Conservation (phyloP, 2,888 invertebrate species). For the Synanthedon formicaeformis region DNA sequence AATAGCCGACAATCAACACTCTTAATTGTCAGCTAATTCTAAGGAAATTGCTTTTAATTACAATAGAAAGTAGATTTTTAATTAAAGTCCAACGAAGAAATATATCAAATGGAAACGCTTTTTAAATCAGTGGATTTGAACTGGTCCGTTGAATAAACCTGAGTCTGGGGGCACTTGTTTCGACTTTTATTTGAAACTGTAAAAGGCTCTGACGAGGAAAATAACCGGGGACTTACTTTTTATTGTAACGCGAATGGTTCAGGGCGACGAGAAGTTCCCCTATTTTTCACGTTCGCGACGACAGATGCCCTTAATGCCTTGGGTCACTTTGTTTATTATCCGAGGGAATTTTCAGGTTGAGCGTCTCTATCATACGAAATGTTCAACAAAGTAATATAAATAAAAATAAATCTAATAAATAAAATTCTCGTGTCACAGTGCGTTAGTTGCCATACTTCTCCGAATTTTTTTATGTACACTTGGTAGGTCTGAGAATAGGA, state of each 20-base stretch:
- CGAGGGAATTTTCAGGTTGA: conserved; percentile 6
- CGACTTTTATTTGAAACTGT: conserved; percentile 26
- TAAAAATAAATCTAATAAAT: too few species aligned
- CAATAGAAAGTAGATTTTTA: conserved; percentile 7
- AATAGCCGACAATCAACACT: too few species aligned
- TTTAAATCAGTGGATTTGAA: conserved; percentile 13
- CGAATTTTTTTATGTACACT: too few species aligned
- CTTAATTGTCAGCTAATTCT: not conserved
- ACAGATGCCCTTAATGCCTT: conserved; percentile 33
- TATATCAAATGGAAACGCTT: conserved; percentile 10
- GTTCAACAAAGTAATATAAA: too few species aligned
- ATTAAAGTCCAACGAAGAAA: conserved; percentile 17
- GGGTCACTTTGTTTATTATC: conserved; percentile 28
- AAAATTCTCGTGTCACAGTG: too few species aligned
- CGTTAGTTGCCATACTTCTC: too few species aligned
- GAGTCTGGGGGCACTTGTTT: conserved; percentile 22
- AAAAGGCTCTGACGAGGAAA: conserved; percentile 24
- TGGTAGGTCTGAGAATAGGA: too few species aligned
- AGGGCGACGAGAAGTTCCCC: conserved; percentile 21
- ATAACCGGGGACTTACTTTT: conserved; percentile 27
- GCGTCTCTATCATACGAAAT: not conserved
- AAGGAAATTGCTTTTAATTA: conserved; percentile 6
- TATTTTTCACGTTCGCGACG: conserved; percentile 28
- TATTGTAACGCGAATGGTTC: conserved; percentile 33
- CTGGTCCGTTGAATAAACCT: conserved; percentile 12